A percentile compares a stretch with the other conserved stretches of the same genome.
phyloP scores from a whole-genome alignment of 2,797 vertebrate species.

The Ibycter americanus region DNA sequence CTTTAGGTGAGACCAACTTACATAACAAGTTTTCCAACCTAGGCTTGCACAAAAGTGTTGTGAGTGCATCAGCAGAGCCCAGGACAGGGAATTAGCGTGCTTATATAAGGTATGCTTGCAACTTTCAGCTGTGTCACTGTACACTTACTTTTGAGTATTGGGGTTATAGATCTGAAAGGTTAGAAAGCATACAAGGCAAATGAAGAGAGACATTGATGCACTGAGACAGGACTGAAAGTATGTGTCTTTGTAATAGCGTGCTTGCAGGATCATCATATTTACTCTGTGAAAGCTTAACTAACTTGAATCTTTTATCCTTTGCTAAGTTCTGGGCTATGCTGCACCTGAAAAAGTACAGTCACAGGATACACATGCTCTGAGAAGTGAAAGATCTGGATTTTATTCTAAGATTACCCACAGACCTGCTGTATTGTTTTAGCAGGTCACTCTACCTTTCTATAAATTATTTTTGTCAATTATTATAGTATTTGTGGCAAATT shows the following conservation, averaged over 20 bases:
- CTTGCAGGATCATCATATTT: not conserved
- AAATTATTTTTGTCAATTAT: not conserved
- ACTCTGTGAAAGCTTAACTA: not conserved
- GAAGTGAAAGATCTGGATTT: not conserved
- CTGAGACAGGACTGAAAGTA: not conserved
- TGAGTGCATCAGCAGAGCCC: not conserved
- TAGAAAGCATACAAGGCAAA: not conserved
- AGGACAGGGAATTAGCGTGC: not conserved
- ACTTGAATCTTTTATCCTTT: not conserved
- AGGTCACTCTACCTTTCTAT: not conserved
- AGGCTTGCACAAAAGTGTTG: not conserved
- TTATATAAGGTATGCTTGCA: not conserved
- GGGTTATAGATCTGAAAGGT: not conserved
- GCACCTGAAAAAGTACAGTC: not conserved
- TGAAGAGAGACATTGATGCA: not conserved
- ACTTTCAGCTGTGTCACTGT: not conserved
- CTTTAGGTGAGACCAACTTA: not conserved
- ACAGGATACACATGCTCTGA: not conserved
- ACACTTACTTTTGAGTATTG: not conserved
- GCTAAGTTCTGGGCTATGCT: not conserved
- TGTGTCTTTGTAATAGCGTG: not conserved
- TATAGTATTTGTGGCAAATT: not conserved
- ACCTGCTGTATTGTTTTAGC: not conserved
- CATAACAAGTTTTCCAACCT: not conserved
- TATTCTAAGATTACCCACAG: not conserved